A percentile compares a stretch with the other conserved stretches of the same genome.
Conservation (phyloP, 2,113 vertebrate species). For the Misgurnus mizolepis region DNA sequence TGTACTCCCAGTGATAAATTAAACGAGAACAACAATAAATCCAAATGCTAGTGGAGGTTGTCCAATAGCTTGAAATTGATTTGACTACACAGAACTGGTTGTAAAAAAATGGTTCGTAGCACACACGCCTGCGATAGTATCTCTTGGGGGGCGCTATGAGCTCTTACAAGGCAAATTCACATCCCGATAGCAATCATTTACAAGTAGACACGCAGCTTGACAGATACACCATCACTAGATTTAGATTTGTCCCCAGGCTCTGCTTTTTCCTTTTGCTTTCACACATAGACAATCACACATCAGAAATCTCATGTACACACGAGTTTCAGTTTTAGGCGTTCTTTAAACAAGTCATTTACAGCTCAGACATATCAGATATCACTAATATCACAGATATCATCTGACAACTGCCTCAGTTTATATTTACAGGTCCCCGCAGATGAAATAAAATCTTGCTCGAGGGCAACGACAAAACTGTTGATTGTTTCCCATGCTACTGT, state of each 20-base stretch:
- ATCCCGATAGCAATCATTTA: not conserved
- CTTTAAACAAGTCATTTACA: slow-evolving; percentile 19
- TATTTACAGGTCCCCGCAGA: slow-evolving; percentile 10
- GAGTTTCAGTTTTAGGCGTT: not conserved
- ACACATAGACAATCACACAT: not conserved
- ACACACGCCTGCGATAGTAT: not conserved
- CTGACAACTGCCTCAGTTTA: slow-evolving; percentile 22
- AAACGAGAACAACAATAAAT: slow-evolving; percentile 5
- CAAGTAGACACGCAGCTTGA: slow-evolving; percentile 14
- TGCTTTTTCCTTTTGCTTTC: not conserved
- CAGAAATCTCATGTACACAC: not conserved
- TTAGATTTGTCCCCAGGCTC: slow-evolving; percentile 17
- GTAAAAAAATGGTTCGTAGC: not conserved
- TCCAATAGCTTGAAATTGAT: slow-evolving; percentile 5
- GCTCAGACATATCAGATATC: slow-evolving; percentile 16
- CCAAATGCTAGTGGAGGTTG: slow-evolving; percentile 4
- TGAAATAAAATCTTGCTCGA: not conserved
- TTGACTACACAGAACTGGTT: not conserved
- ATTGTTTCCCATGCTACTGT: too few species aligned
- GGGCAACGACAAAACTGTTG: too few species aligned
- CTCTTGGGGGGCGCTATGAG: slow-evolving; percentile 1
- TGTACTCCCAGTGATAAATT: slow-evolving; percentile 1
- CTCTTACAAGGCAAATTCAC: not conserved
- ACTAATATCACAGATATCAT: not conserved
- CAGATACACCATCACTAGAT: slow-evolving; percentile 5